phyloP scores from a whole-genome alignment of 1,140 invertebrate genomes.

The Zaprionus vittiger region DNA sequence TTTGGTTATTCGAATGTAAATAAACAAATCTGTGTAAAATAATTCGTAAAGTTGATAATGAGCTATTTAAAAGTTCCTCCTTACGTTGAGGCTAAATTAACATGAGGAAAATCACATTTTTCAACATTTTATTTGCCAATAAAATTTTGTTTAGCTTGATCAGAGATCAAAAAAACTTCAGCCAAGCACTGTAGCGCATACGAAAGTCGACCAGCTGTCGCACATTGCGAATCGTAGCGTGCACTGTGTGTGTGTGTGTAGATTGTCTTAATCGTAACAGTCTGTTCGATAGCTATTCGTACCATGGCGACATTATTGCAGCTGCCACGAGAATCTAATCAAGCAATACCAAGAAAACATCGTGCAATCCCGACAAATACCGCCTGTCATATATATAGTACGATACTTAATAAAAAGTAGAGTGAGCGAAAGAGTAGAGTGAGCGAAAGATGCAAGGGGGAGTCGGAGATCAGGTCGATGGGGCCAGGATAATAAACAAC shows the following conservation, averaged over 20 bases:
- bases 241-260: slow-evolving; percentile 2
- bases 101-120: not conserved
- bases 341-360: slow-evolving; percentile 31
- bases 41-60: not conserved
- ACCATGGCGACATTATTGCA: slow-evolving; percentile 49
- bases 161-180: not conserved
- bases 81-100: not conserved
- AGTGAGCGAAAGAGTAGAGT: not conserved
- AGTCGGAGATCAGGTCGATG: no score
- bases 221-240: not conserved
- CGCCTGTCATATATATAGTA: not conserved
- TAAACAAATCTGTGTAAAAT: slow-evolving; percentile 1
- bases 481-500: slow-evolving; percentile 57
- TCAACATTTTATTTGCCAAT: not conserved
- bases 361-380: not conserved
- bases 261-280: slow-evolving; percentile 54
- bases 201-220: not conserved
- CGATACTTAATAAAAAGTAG: not conserved
- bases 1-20: not conserved
- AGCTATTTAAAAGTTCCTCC: not conserved
- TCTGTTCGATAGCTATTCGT: slow-evolving; percentile 9
- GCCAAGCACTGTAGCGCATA: not conserved
- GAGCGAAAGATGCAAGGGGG: not conserved
- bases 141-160: not conserved
- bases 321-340: slow-evolving; percentile 43